These are phyloP conservation scores for Cheilosia vernalis DNA, from an alignment of 2,888 invertebrate species.

Conservation along the genomic window DNA sequence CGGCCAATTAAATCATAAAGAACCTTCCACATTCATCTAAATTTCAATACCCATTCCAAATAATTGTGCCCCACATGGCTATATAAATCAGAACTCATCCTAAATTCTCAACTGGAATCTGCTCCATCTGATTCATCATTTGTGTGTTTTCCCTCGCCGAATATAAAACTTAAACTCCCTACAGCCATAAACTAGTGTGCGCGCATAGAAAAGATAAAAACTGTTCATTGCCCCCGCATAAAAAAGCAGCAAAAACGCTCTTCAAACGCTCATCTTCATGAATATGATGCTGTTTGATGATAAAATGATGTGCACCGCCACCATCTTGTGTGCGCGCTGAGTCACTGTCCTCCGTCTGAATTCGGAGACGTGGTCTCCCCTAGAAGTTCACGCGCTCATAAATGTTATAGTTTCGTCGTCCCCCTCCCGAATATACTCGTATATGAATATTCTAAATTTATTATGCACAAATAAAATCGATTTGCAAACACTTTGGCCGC, in stretches of 20 bases:
- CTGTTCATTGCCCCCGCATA: slow-evolving; percentile 74
- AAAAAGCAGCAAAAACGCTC: slow-evolving; percentile 47
- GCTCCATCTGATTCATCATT: slow-evolving; percentile 50
- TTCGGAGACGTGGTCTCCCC: slow-evolving; percentile 5
- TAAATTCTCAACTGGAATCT: slow-evolving; percentile 14
- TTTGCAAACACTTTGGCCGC: slow-evolving; percentile 35
- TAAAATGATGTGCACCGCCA: slow-evolving; percentile 70
- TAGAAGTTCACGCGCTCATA: slow-evolving; percentile 23
- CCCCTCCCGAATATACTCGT: not conserved
- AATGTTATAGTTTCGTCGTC: slow-evolving; percentile 20
- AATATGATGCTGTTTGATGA: slow-evolving; percentile 69
- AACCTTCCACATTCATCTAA: slow-evolving; percentile 28
- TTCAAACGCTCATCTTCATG: slow-evolving; percentile 60
- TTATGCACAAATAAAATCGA: slow-evolving; percentile 41
- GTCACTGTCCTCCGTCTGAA: slow-evolving; percentile 36
- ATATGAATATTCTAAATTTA: slow-evolving; percentile 64
- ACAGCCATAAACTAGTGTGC: slow-evolving; percentile 57
- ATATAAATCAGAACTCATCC: slow-evolving; percentile 15
- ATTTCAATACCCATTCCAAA: slow-evolving; percentile 14
- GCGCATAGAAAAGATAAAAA: slow-evolving; percentile 65
- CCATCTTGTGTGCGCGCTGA: slow-evolving; percentile 34
- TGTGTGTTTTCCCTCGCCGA: slow-evolving; percentile 5
- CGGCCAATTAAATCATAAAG: slow-evolving; percentile 6
- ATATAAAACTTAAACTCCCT: slow-evolving; percentile 51
- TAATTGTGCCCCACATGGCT: slow-evolving; percentile 17